phyloP scores from a whole-genome alignment of 2,888 invertebrate genomes.

The Diarsia brunnea region DNA sequence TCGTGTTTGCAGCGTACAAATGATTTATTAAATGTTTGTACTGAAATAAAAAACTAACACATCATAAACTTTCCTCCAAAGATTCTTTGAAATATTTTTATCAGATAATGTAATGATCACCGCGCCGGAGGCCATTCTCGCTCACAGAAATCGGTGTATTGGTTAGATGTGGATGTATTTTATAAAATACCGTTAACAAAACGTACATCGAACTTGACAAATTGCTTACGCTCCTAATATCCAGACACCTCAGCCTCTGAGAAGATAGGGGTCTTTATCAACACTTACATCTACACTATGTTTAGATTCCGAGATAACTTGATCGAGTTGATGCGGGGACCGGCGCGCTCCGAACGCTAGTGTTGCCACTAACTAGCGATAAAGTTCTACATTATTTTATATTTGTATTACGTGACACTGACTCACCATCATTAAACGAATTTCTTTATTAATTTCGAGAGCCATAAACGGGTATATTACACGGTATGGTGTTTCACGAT shows the following conservation, averaged over 20 bases:
- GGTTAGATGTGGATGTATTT: slow-evolving; percentile 63
- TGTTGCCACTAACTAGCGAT: slow-evolving; percentile 74
- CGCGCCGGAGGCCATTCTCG: slow-evolving; percentile 69
- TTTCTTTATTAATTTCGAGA: slow-evolving; percentile 69
- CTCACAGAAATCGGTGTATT: slow-evolving; percentile 72
- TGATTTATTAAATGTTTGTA: slow-evolving; percentile 16
- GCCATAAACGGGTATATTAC: slow-evolving; percentile 67
- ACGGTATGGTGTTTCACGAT: slow-evolving; percentile 73
- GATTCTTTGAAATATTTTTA: slow-evolving; percentile 54
- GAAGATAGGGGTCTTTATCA: slow-evolving; percentile 83
- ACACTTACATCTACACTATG: slow-evolving; percentile 83
- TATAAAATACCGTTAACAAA: slow-evolving; percentile 83
- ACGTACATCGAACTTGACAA: slow-evolving; percentile 88
- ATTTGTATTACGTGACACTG: slow-evolving; percentile 58
- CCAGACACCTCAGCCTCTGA: slow-evolving; percentile 85
- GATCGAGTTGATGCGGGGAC: slow-evolving; percentile 82
- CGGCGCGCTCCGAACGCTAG: slow-evolving; percentile 68
- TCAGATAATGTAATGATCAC: slow-evolving; percentile 67
- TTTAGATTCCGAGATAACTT: slow-evolving; percentile 87
- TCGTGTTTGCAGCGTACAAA: neutral
- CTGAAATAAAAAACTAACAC: slow-evolving; percentile 39
- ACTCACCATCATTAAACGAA: slow-evolving; percentile 55
- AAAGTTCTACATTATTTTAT: slow-evolving; percentile 65
- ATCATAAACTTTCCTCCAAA: slow-evolving; percentile 33
- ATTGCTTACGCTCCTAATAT: slow-evolving; percentile 90